Evolutionary conservation across 2,797 vertebrate genomes (phyloP).

Genomic region (Lepilemur ruficaudatus): DNA sequence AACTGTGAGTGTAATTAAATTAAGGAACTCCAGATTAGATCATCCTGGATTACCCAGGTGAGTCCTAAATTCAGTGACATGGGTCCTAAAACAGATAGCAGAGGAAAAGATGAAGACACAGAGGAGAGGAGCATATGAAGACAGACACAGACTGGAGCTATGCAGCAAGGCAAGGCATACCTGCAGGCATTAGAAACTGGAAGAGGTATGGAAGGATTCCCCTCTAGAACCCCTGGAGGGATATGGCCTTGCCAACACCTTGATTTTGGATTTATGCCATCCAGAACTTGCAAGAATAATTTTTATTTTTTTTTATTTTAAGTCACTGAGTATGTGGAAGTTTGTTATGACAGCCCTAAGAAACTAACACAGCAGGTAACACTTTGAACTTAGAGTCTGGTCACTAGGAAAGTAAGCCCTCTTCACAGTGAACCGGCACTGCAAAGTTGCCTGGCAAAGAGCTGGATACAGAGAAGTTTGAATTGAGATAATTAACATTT

Average conservation of each 20-base stretch:
- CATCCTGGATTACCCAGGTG: neutral
- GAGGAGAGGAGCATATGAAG: neutral
- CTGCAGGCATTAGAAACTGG: too few relatives aligned
- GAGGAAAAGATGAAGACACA: neutral
- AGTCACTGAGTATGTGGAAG: neutral
- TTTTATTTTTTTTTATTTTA: neutral
- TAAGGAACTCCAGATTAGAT: neutral
- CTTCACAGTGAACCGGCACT: neutral
- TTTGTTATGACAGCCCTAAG: neutral
- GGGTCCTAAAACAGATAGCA: neutral
- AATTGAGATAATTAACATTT: neutral
- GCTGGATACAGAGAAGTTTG: neutral
- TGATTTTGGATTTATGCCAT: neutral
- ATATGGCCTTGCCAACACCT: neutral
- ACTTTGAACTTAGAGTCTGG: neutral
- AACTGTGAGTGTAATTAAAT: neutral
- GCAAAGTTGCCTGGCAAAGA: neutral
- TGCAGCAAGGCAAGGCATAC: fast-evolving
- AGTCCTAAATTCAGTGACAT: neutral
- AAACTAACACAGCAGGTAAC: neutral
- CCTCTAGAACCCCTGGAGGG: neutral
- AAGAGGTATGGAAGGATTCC: neutral
- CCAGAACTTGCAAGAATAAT: neutral
- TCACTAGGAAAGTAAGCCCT: neutral
- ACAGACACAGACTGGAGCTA: neutral